Evolutionary conservation across 2,797 vertebrate species (phyloP).

Genomic region (Lemur catta): DNA sequence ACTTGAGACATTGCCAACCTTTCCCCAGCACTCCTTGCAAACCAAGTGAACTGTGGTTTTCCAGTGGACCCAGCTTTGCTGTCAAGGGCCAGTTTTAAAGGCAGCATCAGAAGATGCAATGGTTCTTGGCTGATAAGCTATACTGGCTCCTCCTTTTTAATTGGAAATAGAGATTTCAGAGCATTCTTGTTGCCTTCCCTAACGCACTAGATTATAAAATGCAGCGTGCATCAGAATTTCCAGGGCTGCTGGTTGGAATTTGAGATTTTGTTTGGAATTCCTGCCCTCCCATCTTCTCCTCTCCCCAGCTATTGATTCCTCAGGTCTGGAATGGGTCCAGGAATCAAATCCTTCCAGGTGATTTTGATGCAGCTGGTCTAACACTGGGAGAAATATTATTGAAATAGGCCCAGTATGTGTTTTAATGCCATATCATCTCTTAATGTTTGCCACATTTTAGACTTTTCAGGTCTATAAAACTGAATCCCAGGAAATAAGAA

Average conservation of each 20-base stretch:
- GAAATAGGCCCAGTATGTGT: neutral
- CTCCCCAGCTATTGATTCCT: neutral
- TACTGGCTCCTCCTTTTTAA: neutral
- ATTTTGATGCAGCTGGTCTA: neutral
- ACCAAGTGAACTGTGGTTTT: neutral
- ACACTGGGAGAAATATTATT: neutral
- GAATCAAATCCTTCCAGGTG: neutral
- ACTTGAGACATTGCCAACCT: neutral
- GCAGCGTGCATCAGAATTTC: neutral
- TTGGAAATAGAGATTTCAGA: neutral
- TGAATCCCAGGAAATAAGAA: neutral
- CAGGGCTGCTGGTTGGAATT: neutral
- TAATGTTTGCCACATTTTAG: neutral
- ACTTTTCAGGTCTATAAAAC: neutral
- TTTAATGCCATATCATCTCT: neutral
- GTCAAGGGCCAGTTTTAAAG: neutral
- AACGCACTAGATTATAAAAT: neutral
- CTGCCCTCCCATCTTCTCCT: neutral
- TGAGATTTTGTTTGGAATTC: neutral
- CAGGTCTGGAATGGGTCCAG: neutral
- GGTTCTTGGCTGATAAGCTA: neutral
- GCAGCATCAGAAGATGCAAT: neutral
- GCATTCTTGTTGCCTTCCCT: too few species aligned
- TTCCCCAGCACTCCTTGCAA: neutral
- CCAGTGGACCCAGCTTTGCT: neutral